A percentile compares a stretch with the other conserved stretches of the same genome.
Conservation (phyloP, 1,140 invertebrate genomes). For the Drosophila nigromelanica region DNA sequence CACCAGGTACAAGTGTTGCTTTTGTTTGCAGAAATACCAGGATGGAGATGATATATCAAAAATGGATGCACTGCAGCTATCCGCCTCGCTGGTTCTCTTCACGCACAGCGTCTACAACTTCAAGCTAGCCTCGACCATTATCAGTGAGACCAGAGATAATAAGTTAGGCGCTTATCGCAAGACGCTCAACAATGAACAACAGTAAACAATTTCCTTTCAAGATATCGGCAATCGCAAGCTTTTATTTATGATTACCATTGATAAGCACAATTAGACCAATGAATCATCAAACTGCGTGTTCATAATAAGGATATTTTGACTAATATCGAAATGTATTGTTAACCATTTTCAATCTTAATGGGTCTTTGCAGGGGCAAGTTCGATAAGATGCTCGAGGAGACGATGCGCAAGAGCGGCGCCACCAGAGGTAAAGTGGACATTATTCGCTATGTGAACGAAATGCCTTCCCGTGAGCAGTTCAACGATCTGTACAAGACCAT, state of each 20-base stretch:
- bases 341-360: background rate
- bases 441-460: constrained; percentile 73
- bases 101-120: constrained; percentile 72
- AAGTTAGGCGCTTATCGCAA: constrained; percentile 48
- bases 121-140: constrained; percentile 68
- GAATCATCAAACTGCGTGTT: too few species aligned
- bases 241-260: background rate
- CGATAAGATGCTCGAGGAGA: constrained; percentile 70
- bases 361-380: constrained; percentile 63
- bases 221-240: background rate
- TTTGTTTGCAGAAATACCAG: constrained; percentile 47
- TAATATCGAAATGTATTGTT: background rate
- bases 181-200: constrained; percentile 59
- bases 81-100: constrained; percentile 63
- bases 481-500: constrained; percentile 79
- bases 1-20: background rate
- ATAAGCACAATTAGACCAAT: too few species aligned
- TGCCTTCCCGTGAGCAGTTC: constrained; percentile 67
- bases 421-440: constrained; percentile 61
- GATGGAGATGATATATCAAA: constrained; percentile 62
- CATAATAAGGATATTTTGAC: too few species aligned
- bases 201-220: constrained; percentile 27
- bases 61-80: constrained; percentile 64
- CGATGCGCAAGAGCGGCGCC: constrained; percentile 52
- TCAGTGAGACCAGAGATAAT: constrained; percentile 48